These are phyloP conservation scores for Molorchus minor DNA, from an alignment of 2,888 invertebrate genomes.

Conservation along the genomic window DNA sequence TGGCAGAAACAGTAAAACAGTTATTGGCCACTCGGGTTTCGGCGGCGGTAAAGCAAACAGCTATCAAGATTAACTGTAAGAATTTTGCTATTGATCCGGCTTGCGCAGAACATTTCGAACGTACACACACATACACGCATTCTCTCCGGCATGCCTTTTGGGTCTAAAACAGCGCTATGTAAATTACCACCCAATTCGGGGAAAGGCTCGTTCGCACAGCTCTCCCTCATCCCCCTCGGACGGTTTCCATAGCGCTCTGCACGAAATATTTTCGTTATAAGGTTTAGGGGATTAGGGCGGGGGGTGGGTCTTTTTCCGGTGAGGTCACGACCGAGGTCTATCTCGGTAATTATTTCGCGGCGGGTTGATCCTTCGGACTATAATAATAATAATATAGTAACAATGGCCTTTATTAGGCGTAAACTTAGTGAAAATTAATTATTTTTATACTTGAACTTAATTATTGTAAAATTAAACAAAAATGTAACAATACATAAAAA, in stretches of 20 bases:
- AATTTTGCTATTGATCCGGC: constrained; percentile 57
- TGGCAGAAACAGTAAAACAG: constrained; percentile 5
- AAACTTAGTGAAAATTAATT: too few relatives aligned
- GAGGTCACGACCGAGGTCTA: background rate
- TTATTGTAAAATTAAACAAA: too few relatives aligned
- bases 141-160: constrained; percentile 37
- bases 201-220: constrained; percentile 54
- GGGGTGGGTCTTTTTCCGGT: constrained; percentile 4
- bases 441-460: too few relatives aligned
- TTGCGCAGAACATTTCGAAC: constrained; percentile 52
- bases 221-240: constrained; percentile 30
- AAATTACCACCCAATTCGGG: constrained; percentile 62
- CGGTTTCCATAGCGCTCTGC: constrained; percentile 37
- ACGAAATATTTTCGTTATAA: constrained; percentile 11
- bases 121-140: constrained; percentile 23
- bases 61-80: constrained; percentile 47
- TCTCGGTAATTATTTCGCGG: background rate
- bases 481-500: too few relatives aligned
- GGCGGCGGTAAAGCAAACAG: constrained; percentile 35
- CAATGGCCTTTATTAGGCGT: too few relatives aligned
- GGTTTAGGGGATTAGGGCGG: constrained; percentile 3
- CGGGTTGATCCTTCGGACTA: background rate
- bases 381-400: too few relatives aligned
- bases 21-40: constrained; percentile 22
- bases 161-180: constrained; percentile 57